Evolutionary conservation across 2,797 vertebrate species (phyloP).

Genomic region (Perodicticus potto): DNA sequence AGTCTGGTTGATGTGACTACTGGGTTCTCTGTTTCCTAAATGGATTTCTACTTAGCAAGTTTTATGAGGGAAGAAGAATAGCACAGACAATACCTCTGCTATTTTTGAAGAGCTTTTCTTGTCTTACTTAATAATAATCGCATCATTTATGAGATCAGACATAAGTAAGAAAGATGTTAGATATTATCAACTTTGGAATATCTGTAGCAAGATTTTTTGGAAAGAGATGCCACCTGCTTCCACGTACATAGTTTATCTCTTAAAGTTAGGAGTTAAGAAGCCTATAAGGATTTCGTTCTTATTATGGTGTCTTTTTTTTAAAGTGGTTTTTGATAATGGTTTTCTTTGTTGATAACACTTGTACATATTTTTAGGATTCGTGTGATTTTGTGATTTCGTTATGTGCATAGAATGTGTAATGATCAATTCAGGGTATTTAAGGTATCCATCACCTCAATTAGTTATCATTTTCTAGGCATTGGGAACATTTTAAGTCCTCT

Average conservation of each 20-base stretch:
- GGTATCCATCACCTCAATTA: not conserved
- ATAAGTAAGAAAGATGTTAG: not conserved
- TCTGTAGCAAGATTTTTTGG: not conserved
- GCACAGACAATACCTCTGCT: not conserved
- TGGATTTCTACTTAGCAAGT: slow-evolving; percentile 5
- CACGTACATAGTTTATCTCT: not conserved
- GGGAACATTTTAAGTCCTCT: not conserved
- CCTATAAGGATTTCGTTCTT: not conserved
- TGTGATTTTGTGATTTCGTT: not conserved
- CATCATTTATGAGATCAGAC: not conserved
- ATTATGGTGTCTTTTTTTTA: not conserved
- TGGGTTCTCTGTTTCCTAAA: not conserved
- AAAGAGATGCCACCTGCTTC: not conserved
- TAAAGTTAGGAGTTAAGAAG: slow-evolving; percentile 18
- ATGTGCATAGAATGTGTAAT: not conserved
- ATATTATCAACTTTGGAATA: not conserved
- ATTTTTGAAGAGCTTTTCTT: not conserved
- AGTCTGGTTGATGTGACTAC: not conserved
- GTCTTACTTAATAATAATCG: slow-evolving; percentile 15
- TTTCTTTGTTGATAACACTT: not conserved
- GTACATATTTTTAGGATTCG: not conserved
- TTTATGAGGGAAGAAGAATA: not conserved
- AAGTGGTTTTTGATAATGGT: not conserved
- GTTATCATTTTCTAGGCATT: not conserved
- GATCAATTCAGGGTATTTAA: not conserved